phyloP scores from a whole-genome alignment of 2,888 invertebrate genomes.

The Brenthis daphne region DNA sequence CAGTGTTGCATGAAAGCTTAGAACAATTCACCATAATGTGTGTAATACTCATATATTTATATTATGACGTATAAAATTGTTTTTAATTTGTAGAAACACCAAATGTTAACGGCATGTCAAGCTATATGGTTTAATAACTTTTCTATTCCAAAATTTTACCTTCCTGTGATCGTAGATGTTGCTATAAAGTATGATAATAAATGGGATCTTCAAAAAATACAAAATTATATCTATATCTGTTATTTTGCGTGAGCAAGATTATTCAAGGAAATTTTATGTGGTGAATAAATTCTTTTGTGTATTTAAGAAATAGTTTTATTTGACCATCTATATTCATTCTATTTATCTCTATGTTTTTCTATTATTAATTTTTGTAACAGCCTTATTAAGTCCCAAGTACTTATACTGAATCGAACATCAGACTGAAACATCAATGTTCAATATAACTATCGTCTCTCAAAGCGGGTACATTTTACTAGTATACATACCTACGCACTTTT shows the following conservation, averaged over 20 bases:
- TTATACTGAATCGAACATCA: neutral
- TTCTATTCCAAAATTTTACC: slow-evolving; percentile 78
- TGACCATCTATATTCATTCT: slow-evolving; percentile 32
- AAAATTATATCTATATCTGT: slow-evolving; percentile 68
- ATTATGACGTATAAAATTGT: slow-evolving; percentile 48
- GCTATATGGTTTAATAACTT: slow-evolving; percentile 59
- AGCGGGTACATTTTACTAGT: too few species aligned
- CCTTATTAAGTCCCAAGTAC: neutral
- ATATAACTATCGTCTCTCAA: too few species aligned
- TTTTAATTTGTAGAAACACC: slow-evolving; percentile 73
- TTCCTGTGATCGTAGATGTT: slow-evolving; percentile 80
- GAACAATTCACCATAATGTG: slow-evolving; percentile 36
- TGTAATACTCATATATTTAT: slow-evolving; percentile 65
- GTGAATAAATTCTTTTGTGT: slow-evolving; percentile 81
- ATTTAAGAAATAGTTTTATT: slow-evolving; percentile 54
- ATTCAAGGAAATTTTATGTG: slow-evolving; percentile 77
- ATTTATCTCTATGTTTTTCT: neutral
- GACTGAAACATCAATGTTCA: too few species aligned
- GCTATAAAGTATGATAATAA: slow-evolving; percentile 69
- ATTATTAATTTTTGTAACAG: neutral
- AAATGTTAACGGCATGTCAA: slow-evolving; percentile 59
- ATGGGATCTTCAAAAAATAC: slow-evolving; percentile 71
- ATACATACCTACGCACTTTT: too few species aligned
- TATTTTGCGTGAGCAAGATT: slow-evolving; percentile 77
- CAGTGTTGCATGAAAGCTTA: slow-evolving; percentile 29